Percentiles rank a stretch among this genome's conserved stretches.
These are phyloP conservation scores for Pogonophryne albipinna DNA, from an alignment of 2,797 vertebrate species.

Conservation along the genomic window DNA sequence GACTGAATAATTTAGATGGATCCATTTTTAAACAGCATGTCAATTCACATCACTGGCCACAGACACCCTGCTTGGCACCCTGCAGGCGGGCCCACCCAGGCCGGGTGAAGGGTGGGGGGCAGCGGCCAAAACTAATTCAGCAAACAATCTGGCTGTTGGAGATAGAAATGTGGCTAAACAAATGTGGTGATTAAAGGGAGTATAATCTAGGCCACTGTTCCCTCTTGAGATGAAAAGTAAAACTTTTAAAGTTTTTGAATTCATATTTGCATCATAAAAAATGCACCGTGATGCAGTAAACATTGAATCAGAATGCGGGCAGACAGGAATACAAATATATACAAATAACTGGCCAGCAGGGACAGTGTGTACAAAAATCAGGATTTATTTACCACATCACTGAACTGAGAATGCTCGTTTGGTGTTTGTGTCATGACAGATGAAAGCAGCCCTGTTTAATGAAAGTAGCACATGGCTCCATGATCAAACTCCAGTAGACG, in stretches of 20 bases:
- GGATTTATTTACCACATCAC: slow-evolving; percentile 4
- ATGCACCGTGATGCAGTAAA: slow-evolving; percentile 16
- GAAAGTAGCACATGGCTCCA: slow-evolving; percentile 39
- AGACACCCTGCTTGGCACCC: slow-evolving; percentile 72
- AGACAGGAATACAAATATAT: neutral
- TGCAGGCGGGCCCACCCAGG: slow-evolving; percentile 65
- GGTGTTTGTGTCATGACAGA: slow-evolving; percentile 32
- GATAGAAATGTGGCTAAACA: slow-evolving; percentile 8
- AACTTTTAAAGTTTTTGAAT: slow-evolving; percentile 10
- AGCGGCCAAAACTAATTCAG: slow-evolving; percentile 32
- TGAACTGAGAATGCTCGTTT: slow-evolving; percentile 26
- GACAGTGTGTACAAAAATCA: slow-evolving; percentile 18
- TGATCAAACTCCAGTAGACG: slow-evolving; percentile 48
- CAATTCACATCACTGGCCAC: slow-evolving; percentile 75
- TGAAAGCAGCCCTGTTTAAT: slow-evolving; percentile 33
- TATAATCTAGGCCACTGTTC: slow-evolving; percentile 34
- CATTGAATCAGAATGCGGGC: slow-evolving; percentile 7
- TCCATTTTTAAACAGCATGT: slow-evolving; percentile 83
- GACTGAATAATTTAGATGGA: slow-evolving; percentile 84
- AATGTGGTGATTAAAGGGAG: slow-evolving; percentile 8
- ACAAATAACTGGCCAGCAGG: slow-evolving; percentile 11
- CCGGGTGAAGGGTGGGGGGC: slow-evolving; percentile 31
- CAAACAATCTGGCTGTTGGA: slow-evolving; percentile 39
- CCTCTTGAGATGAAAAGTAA: slow-evolving; percentile 17
- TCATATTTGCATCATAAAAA: slow-evolving; percentile 34